Evolutionary conservation across 2,888 invertebrate genomes (phyloP).

Genomic region (Colostygia pectinataria): DNA sequence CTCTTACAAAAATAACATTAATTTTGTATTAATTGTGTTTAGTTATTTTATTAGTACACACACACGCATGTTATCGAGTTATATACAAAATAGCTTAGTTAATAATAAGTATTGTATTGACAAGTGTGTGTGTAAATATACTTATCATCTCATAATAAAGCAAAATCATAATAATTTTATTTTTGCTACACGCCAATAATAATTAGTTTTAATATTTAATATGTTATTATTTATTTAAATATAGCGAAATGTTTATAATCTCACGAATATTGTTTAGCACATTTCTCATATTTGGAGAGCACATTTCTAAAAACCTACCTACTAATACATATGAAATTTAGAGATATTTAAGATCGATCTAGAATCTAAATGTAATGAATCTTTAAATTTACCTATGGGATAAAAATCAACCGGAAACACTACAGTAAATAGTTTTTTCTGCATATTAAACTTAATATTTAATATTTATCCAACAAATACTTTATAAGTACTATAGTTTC

Average conservation of each 20-base stretch:
- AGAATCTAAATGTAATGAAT: neutral
- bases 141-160: neutral
- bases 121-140: neutral
- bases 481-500: no score
- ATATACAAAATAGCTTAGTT: no score
- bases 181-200: conserved; percentile 36
- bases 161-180: conserved; percentile 18
- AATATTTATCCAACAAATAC: no score
- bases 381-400: no score
- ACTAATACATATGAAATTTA: conserved; percentile 8
- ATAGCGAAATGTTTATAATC: conserved; percentile 50
- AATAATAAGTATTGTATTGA: neutral
- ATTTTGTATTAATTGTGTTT: no score
- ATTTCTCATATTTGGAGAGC: conserved; percentile 17
- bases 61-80: no score
- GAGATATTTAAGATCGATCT: conserved; percentile 2
- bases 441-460: no score
- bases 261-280: conserved; percentile 34
- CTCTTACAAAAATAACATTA: no score
- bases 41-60: no score
- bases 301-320: conserved; percentile 12
- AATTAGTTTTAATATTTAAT: conserved; percentile 39
- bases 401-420: no score
- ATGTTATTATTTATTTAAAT: conserved; percentile 48
- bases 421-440: no score